Base-by-base conservation (phyloP, 2,797 vertebrate species). In the Allobates femoralis region DNA sequence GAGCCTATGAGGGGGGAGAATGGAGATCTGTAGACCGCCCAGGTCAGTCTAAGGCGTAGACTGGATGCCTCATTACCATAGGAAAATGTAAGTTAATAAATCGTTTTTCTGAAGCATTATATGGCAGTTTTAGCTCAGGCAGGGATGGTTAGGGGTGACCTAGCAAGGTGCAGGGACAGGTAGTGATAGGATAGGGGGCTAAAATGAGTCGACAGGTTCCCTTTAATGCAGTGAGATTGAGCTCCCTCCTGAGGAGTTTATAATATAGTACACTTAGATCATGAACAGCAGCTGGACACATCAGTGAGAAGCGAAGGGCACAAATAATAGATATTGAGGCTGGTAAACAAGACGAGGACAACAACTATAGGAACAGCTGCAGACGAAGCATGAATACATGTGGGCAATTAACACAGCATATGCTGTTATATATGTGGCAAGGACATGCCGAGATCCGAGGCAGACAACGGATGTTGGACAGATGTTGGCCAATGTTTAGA, bases 391-490 rank as follows among this genome's bases (percentile, higher is more conserved):
- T 14, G 15, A n/a, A 71, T 34, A 73, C 55, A 74, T 50, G 5
- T 18, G n/a, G n/a, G 23, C 67, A 83, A 56, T 75, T 83, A 75
- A 41, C 23, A 37, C 34, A 80, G 41, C 67, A 83, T 83, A 74
- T 62, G 81, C n/a, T 75, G 53, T 32, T 30, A 32, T 74, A 26
- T 74, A 60, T 83, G 55, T 62, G 81, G 55, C 69, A 46, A 21
- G 23, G 56, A 83, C 53, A 60, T 50, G 71, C 69, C 18, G 37
- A 30, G 46, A 56, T 71, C n/a, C 66, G 56, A 73, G 53, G 28
- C 69, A 83, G 81, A 18, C 30, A 83, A 56, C 67, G 53, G n/a
- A 58, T 83, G 67, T 73, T 67, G 74, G 81, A 41, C 80, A 83
- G 55, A 83, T 83, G 67, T 75, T 83, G n/a, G n/a, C 55, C 69